Conservation (phyloP, 2,113 vertebrate genomes). For the Platycercus adscitus region DNA sequence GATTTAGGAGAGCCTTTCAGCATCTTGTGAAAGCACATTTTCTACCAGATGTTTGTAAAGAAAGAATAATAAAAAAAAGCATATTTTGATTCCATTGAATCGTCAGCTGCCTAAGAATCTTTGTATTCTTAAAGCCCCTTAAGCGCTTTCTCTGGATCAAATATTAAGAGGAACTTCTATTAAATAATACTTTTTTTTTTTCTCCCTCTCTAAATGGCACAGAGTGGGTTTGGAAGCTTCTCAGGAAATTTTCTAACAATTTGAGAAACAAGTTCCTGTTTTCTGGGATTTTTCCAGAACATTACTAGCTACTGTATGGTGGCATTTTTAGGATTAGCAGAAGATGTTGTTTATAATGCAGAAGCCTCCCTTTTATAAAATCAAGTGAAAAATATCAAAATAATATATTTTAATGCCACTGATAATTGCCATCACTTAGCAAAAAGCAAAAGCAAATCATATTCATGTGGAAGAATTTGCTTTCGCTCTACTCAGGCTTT, state of each 20-base stretch:
- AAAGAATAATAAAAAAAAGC: neutral
- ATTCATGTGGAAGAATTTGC: neutral
- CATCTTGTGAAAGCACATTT: slow-evolving; percentile 52
- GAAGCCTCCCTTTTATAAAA: neutral
- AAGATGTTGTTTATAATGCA: neutral
- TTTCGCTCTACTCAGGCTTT: neutral
- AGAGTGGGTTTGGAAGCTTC: neutral
- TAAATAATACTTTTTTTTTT: neutral
- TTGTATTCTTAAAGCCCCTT: slow-evolving; percentile 49
- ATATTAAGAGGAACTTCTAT: slow-evolving; percentile 46
- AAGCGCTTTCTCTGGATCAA: slow-evolving; percentile 45
- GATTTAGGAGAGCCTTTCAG: slow-evolving; percentile 49
- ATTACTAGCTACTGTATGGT: neutral
- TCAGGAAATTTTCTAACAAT: neutral
- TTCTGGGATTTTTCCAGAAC: neutral
- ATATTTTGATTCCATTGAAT: slow-evolving; percentile 54
- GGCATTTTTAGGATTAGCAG: neutral
- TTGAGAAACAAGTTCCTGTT: neutral
- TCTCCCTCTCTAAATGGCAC: neutral
- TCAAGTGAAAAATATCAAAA: neutral
- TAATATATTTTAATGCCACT: slow-evolving; percentile 10
- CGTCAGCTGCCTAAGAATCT: slow-evolving; percentile 58
- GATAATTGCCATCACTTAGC: neutral
- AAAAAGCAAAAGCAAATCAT: neutral
- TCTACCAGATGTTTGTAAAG: slow-evolving; percentile 63